Percentiles rank a stretch among this genome's conserved stretches.
Conservation (phyloP, 2,113 vertebrate genomes). For the Chaetodon trifascialis region DNA sequence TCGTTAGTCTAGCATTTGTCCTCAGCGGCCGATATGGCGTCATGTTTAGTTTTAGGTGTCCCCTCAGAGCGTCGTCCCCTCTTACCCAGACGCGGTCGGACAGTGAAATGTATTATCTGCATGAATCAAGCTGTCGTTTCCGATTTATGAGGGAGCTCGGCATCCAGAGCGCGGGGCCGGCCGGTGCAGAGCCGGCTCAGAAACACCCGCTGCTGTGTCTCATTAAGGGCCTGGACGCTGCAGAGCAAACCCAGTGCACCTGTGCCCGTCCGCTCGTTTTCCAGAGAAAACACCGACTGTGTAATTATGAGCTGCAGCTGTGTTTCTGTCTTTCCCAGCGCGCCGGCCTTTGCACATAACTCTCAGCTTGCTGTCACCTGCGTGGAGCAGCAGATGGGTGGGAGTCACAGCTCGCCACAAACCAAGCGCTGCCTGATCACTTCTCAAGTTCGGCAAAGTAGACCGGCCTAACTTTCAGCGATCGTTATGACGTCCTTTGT, state of each 20-base stretch:
- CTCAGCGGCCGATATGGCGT: slow-evolving; percentile 29
- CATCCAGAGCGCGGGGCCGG: slow-evolving; percentile 55
- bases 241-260: slow-evolving; percentile 7
- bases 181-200: background rate
- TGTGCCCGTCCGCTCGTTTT: background rate
- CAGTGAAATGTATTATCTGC: slow-evolving; percentile 69
- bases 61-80: background rate
- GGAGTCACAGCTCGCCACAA: background rate
- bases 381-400: background rate
- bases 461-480: slow-evolving; percentile 14
- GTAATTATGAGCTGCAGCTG: slow-evolving; percentile 27
- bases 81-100: slow-evolving; percentile 33
- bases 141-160: slow-evolving; percentile 66
- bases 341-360: background rate
- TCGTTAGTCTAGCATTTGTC: background rate
- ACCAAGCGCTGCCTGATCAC: background rate
- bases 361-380: slow-evolving; percentile 3
- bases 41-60: slow-evolving; percentile 33
- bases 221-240: background rate
- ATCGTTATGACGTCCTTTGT: background rate
- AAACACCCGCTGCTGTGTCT: background rate
- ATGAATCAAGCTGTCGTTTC: slow-evolving; percentile 77
- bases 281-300: slow-evolving; percentile 14
- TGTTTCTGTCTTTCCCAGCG: background rate
- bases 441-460: slow-evolving; percentile 10